Conservation (phyloP, 2,888 invertebrate genomes). For the Acleris emargana region DNA sequence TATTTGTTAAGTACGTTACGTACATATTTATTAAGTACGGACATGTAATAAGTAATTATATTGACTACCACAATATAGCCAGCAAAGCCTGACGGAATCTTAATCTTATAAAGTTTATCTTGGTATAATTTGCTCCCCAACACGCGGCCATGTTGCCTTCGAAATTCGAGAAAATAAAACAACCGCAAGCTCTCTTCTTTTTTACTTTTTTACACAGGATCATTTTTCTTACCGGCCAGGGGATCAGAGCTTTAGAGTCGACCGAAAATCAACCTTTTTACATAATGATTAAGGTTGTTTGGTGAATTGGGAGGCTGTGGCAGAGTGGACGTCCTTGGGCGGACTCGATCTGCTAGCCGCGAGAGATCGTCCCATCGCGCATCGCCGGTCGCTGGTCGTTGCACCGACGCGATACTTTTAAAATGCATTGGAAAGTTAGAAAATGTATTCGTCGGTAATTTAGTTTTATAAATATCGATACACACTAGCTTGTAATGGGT, state of each 20-base stretch:
- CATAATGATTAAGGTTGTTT: slow-evolving; percentile 52
- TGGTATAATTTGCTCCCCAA: slow-evolving; percentile 73
- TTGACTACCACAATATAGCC: no score
- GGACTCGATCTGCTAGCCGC: slow-evolving; percentile 82
- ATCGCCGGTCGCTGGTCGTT: slow-evolving; percentile 78
- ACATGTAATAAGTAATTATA: no score
- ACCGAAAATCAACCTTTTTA: slow-evolving; percentile 52
- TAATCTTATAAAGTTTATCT: slow-evolving; percentile 55
- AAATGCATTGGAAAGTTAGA: slow-evolving; percentile 82
- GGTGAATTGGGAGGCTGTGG: slow-evolving; percentile 53
- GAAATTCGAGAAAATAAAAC: slow-evolving; percentile 77
- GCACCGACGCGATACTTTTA: slow-evolving; percentile 79
- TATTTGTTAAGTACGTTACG: neutral
- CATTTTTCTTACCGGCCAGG: slow-evolving; percentile 79
- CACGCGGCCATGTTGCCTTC: slow-evolving; percentile 78
- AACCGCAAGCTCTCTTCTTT: slow-evolving; percentile 70
- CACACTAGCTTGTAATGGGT: slow-evolving; percentile 35
- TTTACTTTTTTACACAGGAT: slow-evolving; percentile 80
- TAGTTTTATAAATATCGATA: slow-evolving; percentile 45
- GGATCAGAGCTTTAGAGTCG: slow-evolving; percentile 58
- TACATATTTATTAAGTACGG: neutral
- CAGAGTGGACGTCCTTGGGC: slow-evolving; percentile 82
- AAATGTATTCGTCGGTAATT: slow-evolving; percentile 60
- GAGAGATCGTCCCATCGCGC: slow-evolving; percentile 78
- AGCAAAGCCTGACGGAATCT: slow-evolving; percentile 53